Evolutionary conservation across 2,888 invertebrate genomes (phyloP).

Genomic region (Taphrorychus bicolor): DNA sequence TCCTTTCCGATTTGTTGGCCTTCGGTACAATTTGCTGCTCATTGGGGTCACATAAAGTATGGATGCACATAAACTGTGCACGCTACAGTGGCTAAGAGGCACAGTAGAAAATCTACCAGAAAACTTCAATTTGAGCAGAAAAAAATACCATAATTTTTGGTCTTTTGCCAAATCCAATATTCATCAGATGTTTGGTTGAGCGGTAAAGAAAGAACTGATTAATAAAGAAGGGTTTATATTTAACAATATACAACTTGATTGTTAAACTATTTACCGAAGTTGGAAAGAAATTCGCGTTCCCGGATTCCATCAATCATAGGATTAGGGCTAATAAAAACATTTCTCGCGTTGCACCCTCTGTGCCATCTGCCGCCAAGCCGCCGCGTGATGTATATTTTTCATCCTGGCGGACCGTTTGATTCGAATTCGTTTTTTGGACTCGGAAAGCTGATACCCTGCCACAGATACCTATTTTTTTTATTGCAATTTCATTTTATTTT

Average conservation of each 20-base stretch:
- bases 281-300: slow-evolving; percentile 32
- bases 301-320: slow-evolving; percentile 61
- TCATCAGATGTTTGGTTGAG: background rate
- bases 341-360: slow-evolving; percentile 57
- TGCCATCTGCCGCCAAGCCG: slow-evolving; percentile 53
- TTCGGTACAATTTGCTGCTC: no score
- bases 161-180: no score
- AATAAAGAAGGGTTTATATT: background rate
- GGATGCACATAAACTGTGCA: no score
- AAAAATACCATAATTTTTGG: no score
- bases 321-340: slow-evolving; percentile 62
- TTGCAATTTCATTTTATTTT: slow-evolving; percentile 1
- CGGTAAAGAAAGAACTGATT: background rate
- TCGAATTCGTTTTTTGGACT: slow-evolving; percentile 46
- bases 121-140: no score
- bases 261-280: slow-evolving; percentile 15
- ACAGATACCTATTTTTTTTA: slow-evolving; percentile 30
- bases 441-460: slow-evolving; percentile 31
- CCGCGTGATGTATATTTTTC: slow-evolving; percentile 60
- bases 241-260: slow-evolving; percentile 7
- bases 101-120: no score
- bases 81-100: no score
- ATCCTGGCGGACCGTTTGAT: slow-evolving; percentile 54
- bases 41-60: no score
- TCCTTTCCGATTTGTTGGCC: no score